Conservation (phyloP, 2,113 vertebrate genomes). For the Dipodomys stephensi region DNA sequence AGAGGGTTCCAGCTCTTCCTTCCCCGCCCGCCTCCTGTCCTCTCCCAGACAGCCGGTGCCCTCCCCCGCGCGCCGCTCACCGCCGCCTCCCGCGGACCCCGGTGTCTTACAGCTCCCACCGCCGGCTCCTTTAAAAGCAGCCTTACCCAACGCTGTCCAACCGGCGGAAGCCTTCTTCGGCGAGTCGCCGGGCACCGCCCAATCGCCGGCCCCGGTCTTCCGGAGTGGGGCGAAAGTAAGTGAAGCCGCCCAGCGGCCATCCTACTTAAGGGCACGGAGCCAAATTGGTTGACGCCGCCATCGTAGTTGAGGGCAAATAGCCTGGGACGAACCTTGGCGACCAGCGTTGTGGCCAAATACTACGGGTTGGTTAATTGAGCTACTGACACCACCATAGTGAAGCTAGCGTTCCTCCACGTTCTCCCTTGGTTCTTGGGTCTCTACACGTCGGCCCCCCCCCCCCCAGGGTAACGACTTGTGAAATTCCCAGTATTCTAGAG, state of each 20-base stretch:
- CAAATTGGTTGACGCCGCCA: slow-evolving; percentile 28
- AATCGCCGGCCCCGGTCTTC: slow-evolving; percentile 76
- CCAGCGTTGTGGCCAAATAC: neutral
- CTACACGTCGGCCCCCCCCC: neutral
- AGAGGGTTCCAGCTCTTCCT: slow-evolving; percentile 45
- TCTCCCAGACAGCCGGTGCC: slow-evolving; percentile 25
- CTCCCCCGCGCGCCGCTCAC: slow-evolving; percentile 71
- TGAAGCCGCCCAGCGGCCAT: slow-evolving; percentile 76
- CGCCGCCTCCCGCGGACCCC: slow-evolving; percentile 75
- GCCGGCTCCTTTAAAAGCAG: slow-evolving; percentile 79
- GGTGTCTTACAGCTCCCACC: slow-evolving; percentile 65
- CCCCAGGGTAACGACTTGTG: neutral
- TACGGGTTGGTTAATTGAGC: neutral
- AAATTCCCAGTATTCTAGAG: slow-evolving; percentile 45
- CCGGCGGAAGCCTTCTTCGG: slow-evolving; percentile 70
- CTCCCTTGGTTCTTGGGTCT: slow-evolving; percentile 42
- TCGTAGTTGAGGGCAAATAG: slow-evolving; percentile 56
- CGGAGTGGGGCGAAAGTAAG: slow-evolving; percentile 58
- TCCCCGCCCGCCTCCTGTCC: slow-evolving; percentile 42
- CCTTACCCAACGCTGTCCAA: slow-evolving; percentile 65
- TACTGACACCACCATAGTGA: neutral
- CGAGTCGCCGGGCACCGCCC: slow-evolving; percentile 56
- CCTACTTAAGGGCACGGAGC: slow-evolving; percentile 59
- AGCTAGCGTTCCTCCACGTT: slow-evolving; percentile 42
- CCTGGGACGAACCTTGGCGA: neutral